phyloP scores from a whole-genome alignment of 2,113 vertebrate genomes.

The Scartelaos histophorus region DNA sequence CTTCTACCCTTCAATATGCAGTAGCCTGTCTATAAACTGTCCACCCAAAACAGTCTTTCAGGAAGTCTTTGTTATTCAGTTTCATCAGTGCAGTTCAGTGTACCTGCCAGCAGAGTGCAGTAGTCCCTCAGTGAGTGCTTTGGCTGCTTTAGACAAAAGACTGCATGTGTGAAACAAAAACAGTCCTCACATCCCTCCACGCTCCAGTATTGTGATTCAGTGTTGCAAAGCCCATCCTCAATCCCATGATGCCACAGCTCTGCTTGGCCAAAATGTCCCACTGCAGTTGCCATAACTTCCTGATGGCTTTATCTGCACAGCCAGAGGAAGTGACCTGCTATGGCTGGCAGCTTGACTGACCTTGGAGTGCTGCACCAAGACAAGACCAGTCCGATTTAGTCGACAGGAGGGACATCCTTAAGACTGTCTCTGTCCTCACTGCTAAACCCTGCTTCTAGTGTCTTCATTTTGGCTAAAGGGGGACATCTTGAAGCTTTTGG shows the following conservation, averaged over 20 bases:
- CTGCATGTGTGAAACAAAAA: slow-evolving; percentile 10
- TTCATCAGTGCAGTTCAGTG: slow-evolving; percentile 39
- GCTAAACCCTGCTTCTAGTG: neutral
- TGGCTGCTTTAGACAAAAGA: slow-evolving; percentile 25
- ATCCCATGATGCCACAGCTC: slow-evolving; percentile 18
- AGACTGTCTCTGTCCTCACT: slow-evolving; percentile 6
- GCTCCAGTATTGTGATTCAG: slow-evolving; percentile 13
- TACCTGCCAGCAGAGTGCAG: slow-evolving; percentile 69
- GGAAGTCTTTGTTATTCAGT: neutral
- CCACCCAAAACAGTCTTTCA: neutral
- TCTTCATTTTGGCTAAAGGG: slow-evolving; percentile 9
- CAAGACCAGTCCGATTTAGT: slow-evolving; percentile 21
- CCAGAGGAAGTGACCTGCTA: slow-evolving; percentile 16
- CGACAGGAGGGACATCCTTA: neutral
- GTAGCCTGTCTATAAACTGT: neutral
- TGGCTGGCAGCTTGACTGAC: slow-evolving; percentile 30
- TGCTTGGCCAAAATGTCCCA: slow-evolving; percentile 13
- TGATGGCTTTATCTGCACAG: slow-evolving; percentile 20
- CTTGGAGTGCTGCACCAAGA: slow-evolving; percentile 48
- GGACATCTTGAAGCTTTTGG: slow-evolving; percentile 25
- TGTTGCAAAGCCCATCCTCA: slow-evolving; percentile 7
- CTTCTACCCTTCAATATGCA: no score
- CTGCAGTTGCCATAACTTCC: slow-evolving; percentile 25
- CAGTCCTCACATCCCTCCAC: slow-evolving; percentile 14
- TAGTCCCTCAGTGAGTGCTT: slow-evolving; percentile 18